Evolutionary conservation across 2,888 invertebrate species (phyloP).

Genomic region (Rhingia rostrata): DNA sequence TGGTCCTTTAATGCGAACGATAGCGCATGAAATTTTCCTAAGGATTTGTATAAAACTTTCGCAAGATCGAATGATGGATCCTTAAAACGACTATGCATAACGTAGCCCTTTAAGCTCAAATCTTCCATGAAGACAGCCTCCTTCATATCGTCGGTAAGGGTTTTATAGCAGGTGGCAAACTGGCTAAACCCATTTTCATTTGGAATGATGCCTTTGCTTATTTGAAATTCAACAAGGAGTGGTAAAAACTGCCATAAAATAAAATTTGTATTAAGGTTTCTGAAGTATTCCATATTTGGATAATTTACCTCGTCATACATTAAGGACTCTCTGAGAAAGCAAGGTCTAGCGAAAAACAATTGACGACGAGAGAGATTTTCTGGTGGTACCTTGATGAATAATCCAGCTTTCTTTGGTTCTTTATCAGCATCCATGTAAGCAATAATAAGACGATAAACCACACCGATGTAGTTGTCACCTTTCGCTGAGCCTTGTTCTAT

Average conservation of each 20-base stretch:
- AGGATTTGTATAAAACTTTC: conserved; percentile 81
- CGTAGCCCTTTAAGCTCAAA: conserved; percentile 81
- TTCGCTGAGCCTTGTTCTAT: conserved; percentile 77
- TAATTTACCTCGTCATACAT: conserved; percentile 78
- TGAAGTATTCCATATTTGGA: too few species aligned
- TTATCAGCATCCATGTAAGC: background rate
- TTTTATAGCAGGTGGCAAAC: conserved; percentile 76
- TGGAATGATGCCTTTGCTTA: conserved; percentile 74
- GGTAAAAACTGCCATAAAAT: conserved; percentile 45
- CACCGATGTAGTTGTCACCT: conserved; percentile 81
- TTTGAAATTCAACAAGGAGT: conserved; percentile 76
- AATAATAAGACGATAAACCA: conserved; percentile 78
- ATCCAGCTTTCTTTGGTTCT: conserved; percentile 39
- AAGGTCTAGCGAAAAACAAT: conserved; percentile 79
- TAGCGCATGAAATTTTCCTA: conserved; percentile 84
- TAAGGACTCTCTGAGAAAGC: conserved; percentile 79
- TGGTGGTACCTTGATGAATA: conserved; percentile 80
- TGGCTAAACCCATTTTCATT: conserved; percentile 76
- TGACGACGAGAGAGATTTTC: conserved; percentile 78
- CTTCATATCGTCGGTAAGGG: conserved; percentile 79
- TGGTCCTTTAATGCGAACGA: conserved; percentile 82
- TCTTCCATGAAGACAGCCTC: conserved; percentile 84
- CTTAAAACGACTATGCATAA: conserved; percentile 82
- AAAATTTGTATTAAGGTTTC: background rate
- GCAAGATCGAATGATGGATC: conserved; percentile 81